phyloP scores from a whole-genome alignment of 2,797 vertebrate genomes.

The Intellagama lesueurii region DNA sequence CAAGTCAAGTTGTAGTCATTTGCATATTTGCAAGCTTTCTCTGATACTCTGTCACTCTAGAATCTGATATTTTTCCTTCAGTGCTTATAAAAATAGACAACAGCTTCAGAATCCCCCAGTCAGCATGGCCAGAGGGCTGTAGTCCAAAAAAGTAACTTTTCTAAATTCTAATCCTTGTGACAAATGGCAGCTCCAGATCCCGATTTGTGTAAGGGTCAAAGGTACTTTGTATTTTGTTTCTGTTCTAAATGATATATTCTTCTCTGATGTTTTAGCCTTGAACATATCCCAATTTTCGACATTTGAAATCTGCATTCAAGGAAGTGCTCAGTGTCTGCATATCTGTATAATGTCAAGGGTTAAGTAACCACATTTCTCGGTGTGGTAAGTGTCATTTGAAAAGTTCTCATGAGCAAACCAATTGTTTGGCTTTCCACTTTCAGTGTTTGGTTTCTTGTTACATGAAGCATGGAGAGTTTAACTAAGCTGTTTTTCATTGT shows the following conservation, averaged over 20 bases:
- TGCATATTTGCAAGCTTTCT: neutral
- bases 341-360: constrained; percentile 41
- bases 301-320: neutral
- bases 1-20: neutral
- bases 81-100: too few relatives aligned
- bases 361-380: constrained; percentile 56
- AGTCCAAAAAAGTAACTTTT: neutral
- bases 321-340: rapidly evolving
- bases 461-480: constrained; percentile 60
- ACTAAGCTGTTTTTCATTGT: constrained; percentile 66
- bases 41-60: too few relatives aligned
- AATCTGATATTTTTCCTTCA: too few relatives aligned
- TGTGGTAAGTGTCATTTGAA: constrained; percentile 66
- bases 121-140: neutral
- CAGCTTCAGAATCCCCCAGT: too few relatives aligned
- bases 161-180: neutral
- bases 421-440: constrained; percentile 75
- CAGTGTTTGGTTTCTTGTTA: constrained; percentile 69
- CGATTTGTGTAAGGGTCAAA: neutral
- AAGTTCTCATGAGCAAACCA: constrained; percentile 70
- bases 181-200: neutral
- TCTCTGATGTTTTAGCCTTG: constrained; percentile 10
- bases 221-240: neutral
- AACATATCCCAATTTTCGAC: constrained; percentile 19
- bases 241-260: constrained; percentile 34